Conservation (phyloP, 1,140 invertebrate genomes). For the Pteromalus puparum region DNA sequence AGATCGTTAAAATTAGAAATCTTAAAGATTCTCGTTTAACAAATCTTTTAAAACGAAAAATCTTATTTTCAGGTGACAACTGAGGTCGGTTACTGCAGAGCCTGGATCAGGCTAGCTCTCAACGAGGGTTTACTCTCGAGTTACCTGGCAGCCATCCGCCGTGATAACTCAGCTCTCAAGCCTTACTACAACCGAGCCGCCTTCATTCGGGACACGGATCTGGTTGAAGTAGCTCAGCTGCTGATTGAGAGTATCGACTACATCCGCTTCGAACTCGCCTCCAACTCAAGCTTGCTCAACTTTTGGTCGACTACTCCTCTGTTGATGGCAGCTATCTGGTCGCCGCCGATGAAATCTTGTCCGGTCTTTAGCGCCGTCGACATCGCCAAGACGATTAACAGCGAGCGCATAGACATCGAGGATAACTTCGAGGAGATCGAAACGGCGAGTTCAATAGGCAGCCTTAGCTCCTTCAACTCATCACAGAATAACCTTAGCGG, state of each 20-base stretch:
- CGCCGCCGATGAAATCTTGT: constrained; percentile 83
- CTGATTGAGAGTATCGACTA: constrained; percentile 88
- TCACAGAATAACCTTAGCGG: constrained; percentile 65
- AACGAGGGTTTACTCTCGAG: constrained; percentile 92
- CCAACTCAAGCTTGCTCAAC: constrained; percentile 92
- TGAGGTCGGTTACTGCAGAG: constrained; percentile 92
- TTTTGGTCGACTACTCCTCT: constrained; percentile 91
- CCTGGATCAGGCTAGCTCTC: constrained; percentile 91
- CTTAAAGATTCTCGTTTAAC: no score
- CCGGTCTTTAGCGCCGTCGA: constrained; percentile 82
- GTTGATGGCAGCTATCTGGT: constrained; percentile 89
- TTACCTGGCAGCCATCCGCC: constrained; percentile 86
- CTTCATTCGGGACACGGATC: constrained; percentile 86
- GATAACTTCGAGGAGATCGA: constrained; percentile 65
- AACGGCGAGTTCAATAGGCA: constrained; percentile 69
- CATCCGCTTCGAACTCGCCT: constrained; percentile 87
- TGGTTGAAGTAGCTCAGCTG: constrained; percentile 85
- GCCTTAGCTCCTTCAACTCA: constrained; percentile 68
- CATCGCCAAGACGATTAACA: constrained; percentile 81
- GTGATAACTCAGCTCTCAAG: constrained; percentile 82
- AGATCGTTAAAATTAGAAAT: no score
- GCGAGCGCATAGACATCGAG: constrained; percentile 70
- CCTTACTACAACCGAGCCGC: constrained; percentile 88
- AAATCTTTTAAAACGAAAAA: not conserved
- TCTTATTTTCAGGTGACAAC: constrained; percentile 75